Conservation (phyloP, 1,140 invertebrate genomes). For the Nasonia giraulti region DNA sequence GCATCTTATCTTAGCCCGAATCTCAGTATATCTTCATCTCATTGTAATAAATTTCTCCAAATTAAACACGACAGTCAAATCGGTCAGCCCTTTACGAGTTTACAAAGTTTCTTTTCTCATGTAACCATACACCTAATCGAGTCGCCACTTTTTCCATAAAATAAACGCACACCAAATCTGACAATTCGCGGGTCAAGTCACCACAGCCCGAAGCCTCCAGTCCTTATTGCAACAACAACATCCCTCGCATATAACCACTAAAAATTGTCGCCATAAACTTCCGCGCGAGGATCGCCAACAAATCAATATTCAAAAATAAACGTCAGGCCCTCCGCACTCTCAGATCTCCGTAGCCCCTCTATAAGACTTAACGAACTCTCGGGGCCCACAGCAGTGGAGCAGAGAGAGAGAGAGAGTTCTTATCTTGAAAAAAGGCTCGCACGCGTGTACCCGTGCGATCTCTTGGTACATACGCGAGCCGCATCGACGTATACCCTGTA, state of each 20-base stretch:
- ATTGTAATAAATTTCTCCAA: too few relatives aligned
- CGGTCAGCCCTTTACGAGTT: too few relatives aligned
- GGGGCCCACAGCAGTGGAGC: neutral
- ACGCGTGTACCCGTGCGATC: neutral
- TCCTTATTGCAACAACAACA: neutral
- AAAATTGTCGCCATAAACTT: constrained; percentile 37
- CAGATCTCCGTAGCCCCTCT: neutral
- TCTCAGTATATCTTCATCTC: too few relatives aligned
- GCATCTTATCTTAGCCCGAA: too few relatives aligned
- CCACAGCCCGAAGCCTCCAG: neutral
- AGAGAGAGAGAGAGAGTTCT: neutral
- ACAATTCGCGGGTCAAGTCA: too few relatives aligned
- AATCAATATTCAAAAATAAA: constrained; percentile 45
- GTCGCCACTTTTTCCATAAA: too few relatives aligned
- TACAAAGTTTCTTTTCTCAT: too few relatives aligned
- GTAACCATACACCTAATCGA: too few relatives aligned
- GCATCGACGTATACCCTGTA: neutral
- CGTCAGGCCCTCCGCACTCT: neutral
- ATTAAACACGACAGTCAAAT: too few relatives aligned
- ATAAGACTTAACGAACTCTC: constrained; percentile 15
- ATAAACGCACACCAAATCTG: too few relatives aligned
- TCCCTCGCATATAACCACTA: constrained; percentile 1
- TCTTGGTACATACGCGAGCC: neutral
- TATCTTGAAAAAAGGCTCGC: constrained; percentile 50
- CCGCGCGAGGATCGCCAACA: constrained; percentile 11